Conservation (phyloP, 2,888 invertebrate species). For the Phyllotreta cruciferae region DNA sequence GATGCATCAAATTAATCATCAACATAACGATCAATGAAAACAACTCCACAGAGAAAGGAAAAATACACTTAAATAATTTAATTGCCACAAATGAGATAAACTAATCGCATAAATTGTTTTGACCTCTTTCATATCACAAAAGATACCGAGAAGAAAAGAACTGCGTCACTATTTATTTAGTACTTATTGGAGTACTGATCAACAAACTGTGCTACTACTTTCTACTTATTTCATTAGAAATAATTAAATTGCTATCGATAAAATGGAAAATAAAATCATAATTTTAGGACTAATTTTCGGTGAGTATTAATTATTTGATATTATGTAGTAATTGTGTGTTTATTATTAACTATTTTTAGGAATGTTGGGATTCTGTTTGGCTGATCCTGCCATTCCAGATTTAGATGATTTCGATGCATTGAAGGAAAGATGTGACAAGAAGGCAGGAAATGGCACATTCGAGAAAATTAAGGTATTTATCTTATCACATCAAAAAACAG, state of each 20-base stretch:
- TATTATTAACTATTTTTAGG: neutral
- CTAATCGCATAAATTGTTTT: slow-evolving; percentile 8
- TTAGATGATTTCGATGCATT: slow-evolving; percentile 56
- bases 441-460: slow-evolving; percentile 58
- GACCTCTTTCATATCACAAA: slow-evolving; percentile 11
- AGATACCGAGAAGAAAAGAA: slow-evolving; percentile 1
- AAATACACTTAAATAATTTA: slow-evolving; percentile 5
- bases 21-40: slow-evolving; percentile 1
- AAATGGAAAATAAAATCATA: slow-evolving; percentile 1
- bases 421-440: slow-evolving; percentile 60
- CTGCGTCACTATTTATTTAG: neutral
- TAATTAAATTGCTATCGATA: neutral
- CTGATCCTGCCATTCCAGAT: slow-evolving; percentile 49
- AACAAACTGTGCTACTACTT: neutral
- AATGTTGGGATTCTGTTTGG: slow-evolving; percentile 38
- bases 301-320: neutral
- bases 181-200: neutral
- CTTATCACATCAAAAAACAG: no score
- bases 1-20: slow-evolving; percentile 3
- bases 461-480: slow-evolving; percentile 50
- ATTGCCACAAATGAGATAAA: slow-evolving; percentile 4
- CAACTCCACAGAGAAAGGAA: slow-evolving; percentile 5
- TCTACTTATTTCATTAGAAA: neutral
- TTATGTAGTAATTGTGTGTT: no score
- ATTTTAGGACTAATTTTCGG: slow-evolving; percentile 10